Evolutionary conservation across 2,888 invertebrate genomes (phyloP).

Genomic region (Epistrophella euchroma): DNA sequence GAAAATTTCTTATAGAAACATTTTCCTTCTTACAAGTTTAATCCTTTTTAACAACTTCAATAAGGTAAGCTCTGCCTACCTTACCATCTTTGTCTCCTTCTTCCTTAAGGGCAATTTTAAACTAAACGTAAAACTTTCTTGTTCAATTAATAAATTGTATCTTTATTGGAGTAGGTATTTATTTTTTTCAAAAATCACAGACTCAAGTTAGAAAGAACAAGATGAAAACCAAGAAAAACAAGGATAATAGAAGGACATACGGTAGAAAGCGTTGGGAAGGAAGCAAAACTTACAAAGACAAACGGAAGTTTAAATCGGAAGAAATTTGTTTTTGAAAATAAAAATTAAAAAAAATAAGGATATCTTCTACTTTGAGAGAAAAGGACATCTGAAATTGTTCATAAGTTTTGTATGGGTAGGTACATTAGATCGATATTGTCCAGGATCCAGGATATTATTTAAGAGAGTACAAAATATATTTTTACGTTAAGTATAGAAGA

Average conservation of each 20-base stretch:
- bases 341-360: neutral
- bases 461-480: slow-evolving; percentile 12
- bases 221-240: slow-evolving; percentile 9
- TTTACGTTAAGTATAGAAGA: slow-evolving; percentile 4
- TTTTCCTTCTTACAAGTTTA: slow-evolving; percentile 28
- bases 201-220: neutral
- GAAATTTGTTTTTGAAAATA: slow-evolving; percentile 21
- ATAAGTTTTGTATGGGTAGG: neutral
- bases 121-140: slow-evolving; percentile 56
- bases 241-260: neutral
- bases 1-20: neutral
- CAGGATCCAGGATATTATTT: neutral
- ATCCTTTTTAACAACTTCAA: slow-evolving; percentile 48
- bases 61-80: neutral
- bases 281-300: slow-evolving; percentile 40
- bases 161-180: slow-evolving; percentile 25
- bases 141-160: slow-evolving; percentile 67
- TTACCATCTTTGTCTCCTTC: neutral
- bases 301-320: slow-evolving; percentile 51
- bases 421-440: slow-evolving; percentile 51
- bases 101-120: slow-evolving; percentile 20
- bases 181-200: slow-evolving; percentile 15
- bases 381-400: slow-evolving; percentile 3
- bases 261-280: too few relatives aligned
- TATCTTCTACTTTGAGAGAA: neutral